Percentiles rank a stretch among this genome's conserved stretches.
phyloP scores from a whole-genome alignment of 2,888 invertebrate species.

The Automeris io region DNA sequence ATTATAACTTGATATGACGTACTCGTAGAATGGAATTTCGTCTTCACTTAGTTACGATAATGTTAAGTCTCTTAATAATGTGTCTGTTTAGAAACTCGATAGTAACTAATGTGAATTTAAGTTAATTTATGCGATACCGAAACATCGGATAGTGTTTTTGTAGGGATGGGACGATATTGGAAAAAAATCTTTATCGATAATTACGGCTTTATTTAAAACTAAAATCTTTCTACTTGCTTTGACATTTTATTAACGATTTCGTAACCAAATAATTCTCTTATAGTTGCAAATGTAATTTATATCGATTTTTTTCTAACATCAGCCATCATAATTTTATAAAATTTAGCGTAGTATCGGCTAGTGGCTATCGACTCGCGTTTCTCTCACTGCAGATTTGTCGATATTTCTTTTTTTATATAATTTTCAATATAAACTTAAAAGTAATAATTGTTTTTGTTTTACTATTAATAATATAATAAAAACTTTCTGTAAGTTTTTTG shows the following conservation, averaged over 20 bases:
- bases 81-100: slow-evolving; percentile 15
- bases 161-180: too few species aligned
- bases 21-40: slow-evolving; percentile 1
- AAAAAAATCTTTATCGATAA: too few species aligned
- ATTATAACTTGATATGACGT: not conserved
- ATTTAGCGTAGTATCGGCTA: slow-evolving; percentile 11
- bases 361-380: not conserved
- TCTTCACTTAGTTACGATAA: slow-evolving; percentile 20
- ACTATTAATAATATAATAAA: too few species aligned
- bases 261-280: too few species aligned
- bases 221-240: too few species aligned
- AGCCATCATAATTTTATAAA: too few species aligned
- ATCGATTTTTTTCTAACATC: too few species aligned
- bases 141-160: slow-evolving; percentile 6
- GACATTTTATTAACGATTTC: too few species aligned
- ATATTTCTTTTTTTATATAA: not conserved
- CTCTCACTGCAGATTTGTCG: not conserved
- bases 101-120: slow-evolving; percentile 14
- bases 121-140: slow-evolving; percentile 12
- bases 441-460: not conserved
- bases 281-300: too few species aligned
- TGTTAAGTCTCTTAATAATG: slow-evolving; percentile 18
- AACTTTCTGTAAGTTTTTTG: too few species aligned
- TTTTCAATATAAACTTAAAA: slow-evolving; percentile 2
- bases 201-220: too few species aligned